Base-by-base conservation (phyloP, 2,113 vertebrate species). In the Pseudolaguvia tuberculata region DNA sequence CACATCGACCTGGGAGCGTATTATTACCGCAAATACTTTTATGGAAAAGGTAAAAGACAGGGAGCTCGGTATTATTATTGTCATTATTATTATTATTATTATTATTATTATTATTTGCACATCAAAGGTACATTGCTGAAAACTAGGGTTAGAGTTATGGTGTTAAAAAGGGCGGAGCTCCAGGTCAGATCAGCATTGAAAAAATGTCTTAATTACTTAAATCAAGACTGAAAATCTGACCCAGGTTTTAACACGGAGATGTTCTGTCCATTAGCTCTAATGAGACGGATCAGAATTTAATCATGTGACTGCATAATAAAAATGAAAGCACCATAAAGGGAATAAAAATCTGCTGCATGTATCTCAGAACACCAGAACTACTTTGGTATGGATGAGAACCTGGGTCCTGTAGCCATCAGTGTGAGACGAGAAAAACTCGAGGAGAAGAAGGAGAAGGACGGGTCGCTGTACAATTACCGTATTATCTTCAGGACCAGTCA, bases 21-120 rank as follows among this genome's bases (percentile, higher is more conserved):
- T 87, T 98, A 98, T 79, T 99, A 98, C 88, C 94, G 95, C 80
- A 98, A 95, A 82, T 96, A 91, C 89, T 99, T 99, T 91, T 96
- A 96, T 3, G 95, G 94, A 55, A 96, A 89, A 97, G 96, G 96
- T 99, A 92, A 92, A 80, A 42, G 39, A 42, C 39, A n/a, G n/a
- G n/a, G n/a, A n/a, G n/a, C n/a, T n/a, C n/a, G n/a, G n/a, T 42
- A 9, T 7, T 5, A 42, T 4, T 9, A 8, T 8, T 9, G 7
- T 6, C 9, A 42, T 7, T 42, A 42, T 42, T 42, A 42, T 42
- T 42, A 9, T 7, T 5, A 42, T 4, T 9, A 8, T 8, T 9
- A 9, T 6, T 42, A 42, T 7, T 42, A 42, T 42, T 42, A 42
- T 42, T 42, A 8, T 9, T 8, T 42, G 39, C 39, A 8, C 39